These are phyloP conservation scores for Auanema freiburgensis DNA, from an alignment of 2,888 invertebrate species.

Conservation along the genomic window DNA sequence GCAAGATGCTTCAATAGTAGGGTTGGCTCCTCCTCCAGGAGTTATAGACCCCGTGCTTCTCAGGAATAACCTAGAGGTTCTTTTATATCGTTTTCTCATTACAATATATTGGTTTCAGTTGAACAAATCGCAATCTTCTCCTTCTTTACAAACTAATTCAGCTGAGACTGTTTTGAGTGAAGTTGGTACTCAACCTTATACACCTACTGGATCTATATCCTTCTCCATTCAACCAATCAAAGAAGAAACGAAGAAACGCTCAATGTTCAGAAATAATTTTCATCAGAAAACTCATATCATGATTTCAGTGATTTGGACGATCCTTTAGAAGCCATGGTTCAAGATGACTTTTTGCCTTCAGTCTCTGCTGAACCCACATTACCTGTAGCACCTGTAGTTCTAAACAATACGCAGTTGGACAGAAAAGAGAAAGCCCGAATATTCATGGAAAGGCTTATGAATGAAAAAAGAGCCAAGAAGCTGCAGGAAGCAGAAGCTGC, in stretches of 20 bases:
- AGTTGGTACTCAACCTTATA: neutral
- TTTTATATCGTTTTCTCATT: neutral
- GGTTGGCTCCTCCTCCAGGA: constrained; percentile 24
- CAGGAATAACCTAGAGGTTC: neutral
- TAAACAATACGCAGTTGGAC: constrained; percentile 33
- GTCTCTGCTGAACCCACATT: constrained; percentile 2
- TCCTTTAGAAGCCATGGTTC: constrained; percentile 2
- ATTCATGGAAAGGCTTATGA: constrained; percentile 55
- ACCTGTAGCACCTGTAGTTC: constrained; percentile 29
- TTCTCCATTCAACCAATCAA: constrained; percentile 15
- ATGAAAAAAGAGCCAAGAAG: constrained; percentile 42
- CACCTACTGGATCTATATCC: constrained; percentile 12
- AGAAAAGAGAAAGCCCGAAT: constrained; percentile 48
- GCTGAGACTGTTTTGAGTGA: no score
- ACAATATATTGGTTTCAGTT: constrained; percentile 9
- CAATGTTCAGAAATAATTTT: neutral
- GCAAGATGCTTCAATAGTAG: constrained; percentile 25
- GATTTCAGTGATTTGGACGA: neutral
- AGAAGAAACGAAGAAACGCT: constrained; percentile 13
- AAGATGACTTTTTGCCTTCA: neutral
- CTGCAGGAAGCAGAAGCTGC: constrained; percentile 33
- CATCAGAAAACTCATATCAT: neutral
- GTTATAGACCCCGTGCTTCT: constrained; percentile 29
- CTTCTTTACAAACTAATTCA: constrained; percentile 7
- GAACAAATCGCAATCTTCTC: constrained; percentile 19